Base-by-base conservation (phyloP, 37 sponge, comb jelly and placozoan species). In the Tethya wilhelma region DNA sequence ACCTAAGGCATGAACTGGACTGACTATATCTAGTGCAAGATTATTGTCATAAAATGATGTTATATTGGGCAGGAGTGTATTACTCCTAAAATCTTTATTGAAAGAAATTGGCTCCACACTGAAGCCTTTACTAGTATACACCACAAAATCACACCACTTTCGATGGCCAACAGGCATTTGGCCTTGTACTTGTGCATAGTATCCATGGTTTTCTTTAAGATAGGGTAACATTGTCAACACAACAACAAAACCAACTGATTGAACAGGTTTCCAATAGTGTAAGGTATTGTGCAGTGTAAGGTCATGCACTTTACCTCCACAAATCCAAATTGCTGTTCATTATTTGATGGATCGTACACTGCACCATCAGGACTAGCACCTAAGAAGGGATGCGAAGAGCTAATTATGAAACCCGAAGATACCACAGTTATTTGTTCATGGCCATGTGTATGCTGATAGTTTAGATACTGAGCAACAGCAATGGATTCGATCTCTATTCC, bases 321-420 rank as follows among this genome's bases (percentile, higher is more conserved):
- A 38, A 85, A 85, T 2, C 88, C 88, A 69, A 81, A 87, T 44
- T 64, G 78, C 6, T 81, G 72, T 0, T 59, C 22, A 43, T 22
- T 14, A 59, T 77, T 59, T n/a, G 71, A 76, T 29, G 82, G 89
- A 55, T 88, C 82, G 76, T 82, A 77, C 0, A 88, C 89, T 23
- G 64, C 44, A 23, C 89, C 78, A 81, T 88, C 89, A 82, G 89
- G 82, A 28, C 82, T 65, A 26, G 82, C 89, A 37, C 89, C 89
- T 53, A 81, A 75, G 41, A 45, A 81, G 4, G 77, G 71, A n/a
- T 81, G 75, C 23, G 59, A 29, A 11, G 53, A 17, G 44, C 69
- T 77, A 29, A 88, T 67, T 2, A 77, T 36, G 56, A 87, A 80
- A 31, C 88, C 82, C 65, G 56, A 75, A 56, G 88, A 55, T 40